Conservation (phyloP, 2,888 invertebrate genomes). For the Noctua comes region DNA sequence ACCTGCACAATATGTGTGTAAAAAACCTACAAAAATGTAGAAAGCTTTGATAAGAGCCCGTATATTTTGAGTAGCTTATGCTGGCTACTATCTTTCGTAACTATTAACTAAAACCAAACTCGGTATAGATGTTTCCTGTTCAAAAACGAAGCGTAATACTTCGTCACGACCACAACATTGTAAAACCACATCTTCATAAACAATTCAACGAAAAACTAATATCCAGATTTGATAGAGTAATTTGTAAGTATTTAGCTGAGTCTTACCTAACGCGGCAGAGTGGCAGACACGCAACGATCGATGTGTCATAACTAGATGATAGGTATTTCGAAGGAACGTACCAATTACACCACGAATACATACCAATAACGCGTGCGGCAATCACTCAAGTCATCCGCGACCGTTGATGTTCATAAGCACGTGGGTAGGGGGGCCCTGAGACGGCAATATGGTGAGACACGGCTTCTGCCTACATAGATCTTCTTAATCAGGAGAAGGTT, state of each 20-base stretch:
- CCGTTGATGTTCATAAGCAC: conserved; percentile 64
- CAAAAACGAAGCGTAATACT: not conserved
- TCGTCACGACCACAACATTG: not conserved
- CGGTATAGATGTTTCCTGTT: not conserved
- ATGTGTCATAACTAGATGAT: conserved; percentile 70
- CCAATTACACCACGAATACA: conserved; percentile 69
- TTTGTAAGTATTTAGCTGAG: conserved; percentile 48
- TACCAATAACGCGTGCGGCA: conserved; percentile 68
- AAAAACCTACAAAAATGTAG: conserved; percentile 8
- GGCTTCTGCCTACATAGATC: not conserved
- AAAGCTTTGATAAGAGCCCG: conserved; percentile 52
- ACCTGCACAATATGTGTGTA: not conserved
- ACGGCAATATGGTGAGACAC: not conserved
- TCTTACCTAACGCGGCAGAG: conserved; percentile 58
- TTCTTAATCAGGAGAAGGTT: not conserved
- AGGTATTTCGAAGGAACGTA: conserved; percentile 61
- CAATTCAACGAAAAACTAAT: conserved; percentile 30
- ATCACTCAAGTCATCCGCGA: conserved; percentile 71
- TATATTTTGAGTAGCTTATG: conserved; percentile 13
- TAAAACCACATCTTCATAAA: conserved; percentile 7
- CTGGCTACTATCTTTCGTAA: not conserved
- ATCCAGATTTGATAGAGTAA: conserved; percentile 44
- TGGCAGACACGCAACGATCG: conserved; percentile 58
- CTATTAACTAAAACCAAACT: not conserved
- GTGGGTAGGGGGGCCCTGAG: conserved; percentile 29